Conservation (phyloP, 2,888 invertebrate genomes). For the Apamea monoglypha region DNA sequence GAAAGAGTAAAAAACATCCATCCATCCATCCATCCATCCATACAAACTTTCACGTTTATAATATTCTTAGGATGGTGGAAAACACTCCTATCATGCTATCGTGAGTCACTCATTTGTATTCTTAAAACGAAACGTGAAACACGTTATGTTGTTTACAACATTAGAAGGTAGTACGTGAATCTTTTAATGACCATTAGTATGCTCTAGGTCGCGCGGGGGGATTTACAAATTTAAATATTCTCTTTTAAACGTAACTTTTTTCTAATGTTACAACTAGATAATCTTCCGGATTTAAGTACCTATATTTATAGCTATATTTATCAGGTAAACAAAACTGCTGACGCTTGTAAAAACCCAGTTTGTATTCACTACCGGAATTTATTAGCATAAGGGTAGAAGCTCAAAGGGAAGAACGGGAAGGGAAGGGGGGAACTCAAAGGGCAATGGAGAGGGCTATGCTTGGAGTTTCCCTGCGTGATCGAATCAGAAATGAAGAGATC, state of each 20-base stretch:
- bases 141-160: slow-evolving; percentile 8
- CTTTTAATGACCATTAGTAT: slow-evolving; percentile 29
- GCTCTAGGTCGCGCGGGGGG: slow-evolving; percentile 13
- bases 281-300: neutral
- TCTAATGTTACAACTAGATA: neutral
- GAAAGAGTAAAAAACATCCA: too few species aligned
- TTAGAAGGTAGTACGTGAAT: neutral
- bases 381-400: neutral
- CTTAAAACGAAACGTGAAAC: slow-evolving; percentile 1
- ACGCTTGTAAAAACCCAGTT: slow-evolving; percentile 19
- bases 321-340: neutral
- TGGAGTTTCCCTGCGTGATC: too few species aligned
- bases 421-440: too few species aligned
- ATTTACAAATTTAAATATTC: slow-evolving; percentile 5
- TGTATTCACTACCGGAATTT: neutral
- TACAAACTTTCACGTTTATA: too few species aligned
- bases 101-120: slow-evolving; percentile 43
- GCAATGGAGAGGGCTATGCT: too few species aligned
- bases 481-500: too few species aligned
- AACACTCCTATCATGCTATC: slow-evolving; percentile 9
- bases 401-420: too few species aligned
- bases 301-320: neutral
- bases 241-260: neutral
- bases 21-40: too few species aligned
- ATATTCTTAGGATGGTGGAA: too few species aligned